phyloP scores from a whole-genome alignment of 2,113 vertebrate species.

The Poeciliopsis prolifica region DNA sequence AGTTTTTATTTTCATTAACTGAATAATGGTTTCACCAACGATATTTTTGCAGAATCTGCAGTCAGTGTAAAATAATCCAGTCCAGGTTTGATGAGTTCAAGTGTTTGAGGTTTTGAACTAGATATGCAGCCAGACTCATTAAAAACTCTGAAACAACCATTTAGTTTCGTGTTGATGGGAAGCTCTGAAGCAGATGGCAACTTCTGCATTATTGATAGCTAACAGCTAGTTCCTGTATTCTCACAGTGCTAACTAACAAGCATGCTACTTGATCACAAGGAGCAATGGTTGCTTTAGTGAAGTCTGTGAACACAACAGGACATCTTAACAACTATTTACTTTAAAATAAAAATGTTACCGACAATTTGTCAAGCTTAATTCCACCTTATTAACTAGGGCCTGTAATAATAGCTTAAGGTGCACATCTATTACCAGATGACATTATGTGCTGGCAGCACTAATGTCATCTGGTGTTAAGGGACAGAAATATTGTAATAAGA shows the following conservation, averaged over 20 bases:
- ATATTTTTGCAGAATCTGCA: neutral
- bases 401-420: neutral
- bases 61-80: neutral
- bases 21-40: neutral
- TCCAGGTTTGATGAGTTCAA: neutral
- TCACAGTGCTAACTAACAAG: no score
- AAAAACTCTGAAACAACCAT: neutral
- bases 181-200: neutral
- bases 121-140: neutral
- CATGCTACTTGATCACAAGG: no score
- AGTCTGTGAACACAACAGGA: no score
- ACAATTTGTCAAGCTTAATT: no score
- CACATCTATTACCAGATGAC: neutral
- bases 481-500: no score
- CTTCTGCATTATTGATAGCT: neutral
- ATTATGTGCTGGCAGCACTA: neutral
- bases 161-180: neutral
- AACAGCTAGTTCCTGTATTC: no score
- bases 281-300: no score
- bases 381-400: neutral
- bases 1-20: neutral
- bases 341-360: neutral
- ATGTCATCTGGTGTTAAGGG: no score
- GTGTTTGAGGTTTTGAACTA: neutral
- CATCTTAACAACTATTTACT: neutral